Evolutionary conservation across 1,140 invertebrate genomes (phyloP).

Genomic region (Ridgeia piscesae): DNA sequence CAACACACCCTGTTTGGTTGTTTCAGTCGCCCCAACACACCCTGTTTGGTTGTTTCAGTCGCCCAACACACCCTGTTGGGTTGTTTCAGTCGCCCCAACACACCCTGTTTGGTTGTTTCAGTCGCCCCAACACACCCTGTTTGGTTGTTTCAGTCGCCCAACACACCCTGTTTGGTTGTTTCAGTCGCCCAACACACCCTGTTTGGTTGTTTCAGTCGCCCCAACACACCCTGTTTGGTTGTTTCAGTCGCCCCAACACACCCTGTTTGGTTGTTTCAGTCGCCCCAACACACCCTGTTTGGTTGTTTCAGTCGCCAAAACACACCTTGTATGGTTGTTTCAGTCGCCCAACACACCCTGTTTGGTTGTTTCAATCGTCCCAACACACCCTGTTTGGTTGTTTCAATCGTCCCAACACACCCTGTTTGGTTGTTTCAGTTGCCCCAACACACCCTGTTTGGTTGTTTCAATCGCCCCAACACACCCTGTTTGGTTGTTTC

Average conservation of each 20-base stretch:
- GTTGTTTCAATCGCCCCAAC: slow-evolving; percentile 67
- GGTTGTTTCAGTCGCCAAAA: too few species aligned
- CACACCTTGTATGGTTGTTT: neutral
- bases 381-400: slow-evolving; percentile 78
- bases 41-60: too few species aligned
- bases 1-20: too few species aligned
- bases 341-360: too few species aligned
- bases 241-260: too few species aligned
- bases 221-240: neutral
- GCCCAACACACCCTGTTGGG: too few species aligned
- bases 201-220: too few species aligned
- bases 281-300: slow-evolving; percentile 84
- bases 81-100: slow-evolving; percentile 71
- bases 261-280: slow-evolving; percentile 49
- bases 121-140: neutral
- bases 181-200: too few species aligned
- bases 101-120: slow-evolving; percentile 62
- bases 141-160: too few species aligned
- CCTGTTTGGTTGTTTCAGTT: too few species aligned
- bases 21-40: neutral
- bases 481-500: slow-evolving; percentile 68
- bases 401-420: neutral
- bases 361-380: slow-evolving; percentile 60
- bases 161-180: slow-evolving; percentile 23
- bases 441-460: too few species aligned